These are phyloP conservation scores for Crotalus viridis DNA, from an alignment of 2,113 vertebrate genomes.

Conservation along the genomic window DNA sequence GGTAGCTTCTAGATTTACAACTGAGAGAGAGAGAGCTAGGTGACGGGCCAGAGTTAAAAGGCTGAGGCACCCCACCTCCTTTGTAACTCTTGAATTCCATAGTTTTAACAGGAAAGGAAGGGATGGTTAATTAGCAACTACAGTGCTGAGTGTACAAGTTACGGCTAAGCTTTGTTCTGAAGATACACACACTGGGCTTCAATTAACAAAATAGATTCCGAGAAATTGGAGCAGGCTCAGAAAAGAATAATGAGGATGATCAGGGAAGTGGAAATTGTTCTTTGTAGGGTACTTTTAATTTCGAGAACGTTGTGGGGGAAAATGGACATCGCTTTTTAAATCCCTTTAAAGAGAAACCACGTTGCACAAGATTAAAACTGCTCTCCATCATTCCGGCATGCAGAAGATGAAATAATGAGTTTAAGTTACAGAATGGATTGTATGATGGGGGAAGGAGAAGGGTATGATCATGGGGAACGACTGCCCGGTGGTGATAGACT, in stretches of 20 bases:
- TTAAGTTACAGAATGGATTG: neutral
- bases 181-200: neutral
- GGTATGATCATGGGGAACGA: neutral
- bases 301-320: neutral
- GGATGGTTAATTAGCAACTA: neutral
- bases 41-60: neutral
- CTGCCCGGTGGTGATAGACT: too few species aligned
- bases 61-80: neutral
- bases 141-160: neutral
- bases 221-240: neutral
- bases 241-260: neutral
- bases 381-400: neutral
- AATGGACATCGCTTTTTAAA: neutral
- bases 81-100: neutral
- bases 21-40: neutral
- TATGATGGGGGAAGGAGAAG: too few species aligned
- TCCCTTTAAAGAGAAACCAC: neutral
- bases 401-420: neutral
- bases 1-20: neutral
- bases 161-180: neutral
- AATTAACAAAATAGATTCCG: neutral
- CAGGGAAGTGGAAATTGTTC: neutral
- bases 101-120: neutral
- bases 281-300: neutral
- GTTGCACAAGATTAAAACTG: neutral